Conservation (phyloP, 2,113 vertebrate genomes). For the Verasper variegatus region DNA sequence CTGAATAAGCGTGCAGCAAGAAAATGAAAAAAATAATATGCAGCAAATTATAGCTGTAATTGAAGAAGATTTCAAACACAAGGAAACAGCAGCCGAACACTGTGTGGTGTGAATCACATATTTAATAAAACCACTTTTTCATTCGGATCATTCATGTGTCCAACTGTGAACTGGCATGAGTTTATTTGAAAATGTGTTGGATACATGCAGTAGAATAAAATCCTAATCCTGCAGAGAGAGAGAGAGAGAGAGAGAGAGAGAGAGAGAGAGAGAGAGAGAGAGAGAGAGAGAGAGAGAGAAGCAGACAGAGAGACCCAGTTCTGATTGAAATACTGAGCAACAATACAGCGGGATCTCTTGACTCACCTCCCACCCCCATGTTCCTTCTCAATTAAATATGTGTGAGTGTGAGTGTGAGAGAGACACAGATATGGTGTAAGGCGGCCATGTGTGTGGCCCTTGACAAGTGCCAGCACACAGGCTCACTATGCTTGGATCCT, state of each 20-base stretch:
- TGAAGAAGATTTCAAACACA: too few relatives aligned
- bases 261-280: neutral
- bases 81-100: neutral
- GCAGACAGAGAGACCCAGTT: slow-evolving; percentile 3
- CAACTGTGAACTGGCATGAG: neutral
- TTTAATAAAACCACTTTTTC: neutral
- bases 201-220: neutral
- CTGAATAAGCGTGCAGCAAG: too few relatives aligned
- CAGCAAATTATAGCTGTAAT: too few relatives aligned
- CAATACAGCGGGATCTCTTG: neutral
- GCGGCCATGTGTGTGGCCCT: too few relatives aligned
- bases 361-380: slow-evolving; percentile 22
- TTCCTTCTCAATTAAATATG: slow-evolving; percentile 14
- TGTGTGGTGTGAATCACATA: neutral
- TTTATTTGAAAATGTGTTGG: neutral
- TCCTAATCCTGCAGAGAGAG: neutral
- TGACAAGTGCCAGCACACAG: too few relatives aligned
- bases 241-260: neutral
- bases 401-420: too few relatives aligned
- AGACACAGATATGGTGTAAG: too few relatives aligned
- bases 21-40: neutral
- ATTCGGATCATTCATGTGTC: neutral
- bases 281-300: neutral
- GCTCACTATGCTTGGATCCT: too few relatives aligned
- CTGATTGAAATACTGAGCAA: slow-evolving; percentile 1